Evolutionary conservation across 92 coral and sea anemone genomes (phyloP).

Genomic region (Nematostella vectensis): DNA sequence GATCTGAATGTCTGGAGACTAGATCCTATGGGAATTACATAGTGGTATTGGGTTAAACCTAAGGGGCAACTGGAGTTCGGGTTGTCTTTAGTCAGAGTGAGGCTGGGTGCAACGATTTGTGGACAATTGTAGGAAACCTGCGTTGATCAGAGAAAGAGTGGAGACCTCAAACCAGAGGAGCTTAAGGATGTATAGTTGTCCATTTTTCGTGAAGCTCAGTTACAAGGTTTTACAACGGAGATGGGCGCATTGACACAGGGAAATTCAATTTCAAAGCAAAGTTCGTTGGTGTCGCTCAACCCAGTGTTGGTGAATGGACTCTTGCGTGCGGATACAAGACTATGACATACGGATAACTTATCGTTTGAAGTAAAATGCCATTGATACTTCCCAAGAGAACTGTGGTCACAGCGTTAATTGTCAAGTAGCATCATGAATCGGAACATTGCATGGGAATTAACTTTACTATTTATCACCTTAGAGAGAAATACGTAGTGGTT

Average conservation of each 20-base stretch:
- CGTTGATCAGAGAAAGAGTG: conserved; percentile 9
- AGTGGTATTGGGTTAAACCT: conserved; percentile 43
- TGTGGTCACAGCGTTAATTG: conserved; percentile 15
- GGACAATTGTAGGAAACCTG: conserved; percentile 24
- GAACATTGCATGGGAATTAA: conserved; percentile 48
- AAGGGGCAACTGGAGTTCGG: conserved; percentile 37
- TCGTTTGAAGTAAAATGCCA: conserved; percentile 33
- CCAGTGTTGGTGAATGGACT: conserved; percentile 36
- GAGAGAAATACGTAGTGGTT: conserved; percentile 27
- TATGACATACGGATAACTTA: conserved; percentile 20
- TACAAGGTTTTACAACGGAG: conserved; percentile 29
- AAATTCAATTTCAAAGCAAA: conserved; percentile 16
- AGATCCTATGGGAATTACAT: conserved; percentile 37
- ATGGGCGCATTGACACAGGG: conserved; percentile 21
- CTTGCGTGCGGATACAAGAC: conserved; percentile 33
- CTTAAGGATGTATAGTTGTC: conserved; percentile 27
- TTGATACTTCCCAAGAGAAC: conserved; percentile 28
- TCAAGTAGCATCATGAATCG: conserved; percentile 26
- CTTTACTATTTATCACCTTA: conserved; percentile 31
- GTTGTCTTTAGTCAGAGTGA: conserved; percentile 48
- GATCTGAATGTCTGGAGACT: conserved; percentile 15
- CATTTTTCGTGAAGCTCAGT: conserved; percentile 35
- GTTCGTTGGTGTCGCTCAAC: conserved; percentile 24
- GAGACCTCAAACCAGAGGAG: conserved; percentile 48
- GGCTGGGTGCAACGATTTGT: conserved; percentile 52